Evolutionary conservation across 2,797 vertebrate species (phyloP), one percentile per base, ranked within the genome.

Genomic region (Hoplostethus atlanticus): DNA sequence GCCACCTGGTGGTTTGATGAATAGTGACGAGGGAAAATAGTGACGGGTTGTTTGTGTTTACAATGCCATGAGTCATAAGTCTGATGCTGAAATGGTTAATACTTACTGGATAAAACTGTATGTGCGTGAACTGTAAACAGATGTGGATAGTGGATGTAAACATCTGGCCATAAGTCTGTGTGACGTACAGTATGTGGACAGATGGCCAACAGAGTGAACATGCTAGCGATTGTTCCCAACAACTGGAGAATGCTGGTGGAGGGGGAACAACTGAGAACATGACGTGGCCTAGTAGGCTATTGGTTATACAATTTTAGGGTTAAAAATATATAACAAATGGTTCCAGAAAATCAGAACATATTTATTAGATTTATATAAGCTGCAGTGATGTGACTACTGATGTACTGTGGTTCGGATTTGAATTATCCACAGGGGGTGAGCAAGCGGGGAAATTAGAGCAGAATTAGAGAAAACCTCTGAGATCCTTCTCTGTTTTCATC

Each of bases 1-100:
- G 77, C 69, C 80, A 78, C 59, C 83, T 79, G 64, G 77, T 78
- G 86, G 79, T 31, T 44, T 21, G 64, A 46, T 31, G 51, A 58
- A 21, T 25, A 47, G 12, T 42, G 57, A 61, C 60, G 65, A 50
- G 51, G 46, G 46, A 68, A 28, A 16, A 9, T 2, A 36, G 38
- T 40, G 38, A 40, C 7, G 8, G 42, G 31, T 75, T 25, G 50
- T 56, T 66, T 53, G 52, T 64, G 60, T 76, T 77, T 67, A 59
- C 63, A 62, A 0, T 64, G 51, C 77, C 60, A 30, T 59, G 38
- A 80, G 70, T 79, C 57, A 64, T 21, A 15, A 52, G 52, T 64
- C 51, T 70, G 59, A 67, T 60, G 62, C 38, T 75, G 57, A 64
- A 54, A 60, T 54, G 47, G 25, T 60, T 38, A 48, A 61, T 38